A percentile compares a stretch with the other conserved stretches of the same genome.
Evolutionary conservation across 2,797 vertebrate species (phyloP).

Genomic region (Varecia variegata): DNA sequence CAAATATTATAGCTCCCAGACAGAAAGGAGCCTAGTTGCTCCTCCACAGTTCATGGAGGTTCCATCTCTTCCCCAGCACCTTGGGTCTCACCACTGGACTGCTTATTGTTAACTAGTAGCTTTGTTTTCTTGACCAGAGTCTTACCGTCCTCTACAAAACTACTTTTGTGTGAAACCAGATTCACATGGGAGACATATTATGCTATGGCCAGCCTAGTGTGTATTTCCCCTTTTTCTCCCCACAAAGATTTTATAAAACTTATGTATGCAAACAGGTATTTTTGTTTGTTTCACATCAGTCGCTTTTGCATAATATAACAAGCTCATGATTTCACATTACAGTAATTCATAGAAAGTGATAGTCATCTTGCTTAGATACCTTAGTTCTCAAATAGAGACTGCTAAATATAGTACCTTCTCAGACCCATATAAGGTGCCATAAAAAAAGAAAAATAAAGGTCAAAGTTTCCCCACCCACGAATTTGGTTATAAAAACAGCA

Average conservation of each 20-base stretch:
- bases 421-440: constrained; percentile 78
- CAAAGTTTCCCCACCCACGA: constrained; percentile 82
- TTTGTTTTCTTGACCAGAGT: background rate
- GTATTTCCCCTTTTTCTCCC: constrained; percentile 85
- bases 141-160: background rate
- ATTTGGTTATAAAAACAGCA: constrained; percentile 84
- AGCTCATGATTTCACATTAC: constrained; percentile 85
- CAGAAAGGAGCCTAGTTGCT: background rate
- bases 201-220: constrained; percentile 74
- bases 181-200: constrained; percentile 73
- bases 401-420: constrained; percentile 84
- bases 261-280: constrained; percentile 86
- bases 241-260: constrained; percentile 82
- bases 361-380: constrained; percentile 82
- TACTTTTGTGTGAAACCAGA: constrained; percentile 65
- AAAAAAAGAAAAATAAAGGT: constrained; percentile 74
- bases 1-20: background rate
- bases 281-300: constrained; percentile 87
- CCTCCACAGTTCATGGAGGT: rapidly evolving
- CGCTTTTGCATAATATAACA: constrained; percentile 84
- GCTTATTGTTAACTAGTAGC: background rate
- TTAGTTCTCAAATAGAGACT: constrained; percentile 79
- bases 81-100: background rate
- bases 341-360: constrained; percentile 88
- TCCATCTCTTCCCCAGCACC: background rate